Percentiles rank a stretch among this genome's conserved stretches.
Evolutionary conservation across 2,888 invertebrate species (phyloP).

Genomic region (Aphidoletes aphidimyza): DNA sequence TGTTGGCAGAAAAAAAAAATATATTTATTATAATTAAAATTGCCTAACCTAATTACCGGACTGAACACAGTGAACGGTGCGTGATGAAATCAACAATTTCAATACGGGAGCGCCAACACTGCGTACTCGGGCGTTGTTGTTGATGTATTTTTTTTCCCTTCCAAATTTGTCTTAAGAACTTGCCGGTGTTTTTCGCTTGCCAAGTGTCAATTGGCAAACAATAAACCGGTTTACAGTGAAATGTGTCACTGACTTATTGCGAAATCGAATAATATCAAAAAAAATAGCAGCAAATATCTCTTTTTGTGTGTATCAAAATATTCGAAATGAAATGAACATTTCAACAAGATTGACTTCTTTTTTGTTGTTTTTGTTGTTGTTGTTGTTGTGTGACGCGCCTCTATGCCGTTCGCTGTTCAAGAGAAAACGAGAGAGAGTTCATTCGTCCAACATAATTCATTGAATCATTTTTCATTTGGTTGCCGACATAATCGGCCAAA

Average conservation of each 20-base stretch:
- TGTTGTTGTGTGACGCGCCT: background rate
- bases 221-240: conserved; percentile 27
- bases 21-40: conserved; percentile 24
- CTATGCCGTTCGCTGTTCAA: too few species aligned
- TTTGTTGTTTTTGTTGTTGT: background rate
- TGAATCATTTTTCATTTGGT: conserved; percentile 31
- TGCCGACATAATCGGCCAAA: conserved; percentile 34
- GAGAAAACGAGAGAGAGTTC: conserved; percentile 24
- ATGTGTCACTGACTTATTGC: conserved; percentile 42
- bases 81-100: conserved; percentile 1
- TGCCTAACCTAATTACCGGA: conserved; percentile 35
- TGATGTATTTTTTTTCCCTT: background rate
- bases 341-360: background rate
- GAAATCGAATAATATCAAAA: conserved; percentile 25
- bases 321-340: background rate
- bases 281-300: too few species aligned
- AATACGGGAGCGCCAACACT: conserved; percentile 47
- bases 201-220: conserved; percentile 20
- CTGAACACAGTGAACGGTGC: too few species aligned
- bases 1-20: too few species aligned
- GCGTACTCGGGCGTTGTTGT: background rate
- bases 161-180: background rate
- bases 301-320: conserved; percentile 15
- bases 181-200: background rate
- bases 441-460: conserved; percentile 12